Evolutionary conservation across 2,113 vertebrate genomes (phyloP).

Genomic region (Speoplatyrhinus poulsoni): DNA sequence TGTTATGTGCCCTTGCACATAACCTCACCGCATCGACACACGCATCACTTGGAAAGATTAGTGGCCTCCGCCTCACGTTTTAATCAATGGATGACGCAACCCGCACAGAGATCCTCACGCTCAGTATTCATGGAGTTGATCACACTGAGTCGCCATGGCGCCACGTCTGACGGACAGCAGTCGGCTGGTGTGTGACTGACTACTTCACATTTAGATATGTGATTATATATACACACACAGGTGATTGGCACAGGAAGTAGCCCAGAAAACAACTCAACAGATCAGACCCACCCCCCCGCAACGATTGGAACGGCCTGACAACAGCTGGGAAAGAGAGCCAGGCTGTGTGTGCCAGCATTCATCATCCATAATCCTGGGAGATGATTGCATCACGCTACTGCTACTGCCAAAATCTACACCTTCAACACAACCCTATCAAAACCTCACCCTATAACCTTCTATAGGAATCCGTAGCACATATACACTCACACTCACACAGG

Average conservation of each 20-base stretch:
- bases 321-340: conserved; percentile 11
- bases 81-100: conserved; percentile 68
- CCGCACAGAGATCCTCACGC: conserved; percentile 20
- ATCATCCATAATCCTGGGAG: conserved; percentile 9
- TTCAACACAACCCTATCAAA: conserved; percentile 9
- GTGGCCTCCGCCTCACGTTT: conserved; percentile 23
- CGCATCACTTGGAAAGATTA: conserved; percentile 54
- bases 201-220: no score
- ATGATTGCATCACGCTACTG: conserved; percentile 38
- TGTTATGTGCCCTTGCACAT: conserved; percentile 30
- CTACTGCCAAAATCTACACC: not conserved
- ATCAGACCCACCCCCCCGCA: no score
- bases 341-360: conserved; percentile 36
- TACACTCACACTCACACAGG: no score
- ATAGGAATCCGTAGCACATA: no score
- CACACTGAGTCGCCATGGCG: not conserved
- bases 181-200: no score
- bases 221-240: conserved; percentile 1
- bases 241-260: no score
- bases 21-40: conserved; percentile 40
- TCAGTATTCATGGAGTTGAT: conserved; percentile 13
- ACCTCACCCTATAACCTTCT: conserved; percentile 9
- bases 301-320: not conserved
- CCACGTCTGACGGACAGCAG: no score
- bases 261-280: no score